A percentile compares a stretch with the other conserved stretches of the same genome.
Evolutionary conservation across 30 jellyfish, hydroid and myxozoan genomes (phyloP).

Genomic region (Euphysa ruthae): DNA sequence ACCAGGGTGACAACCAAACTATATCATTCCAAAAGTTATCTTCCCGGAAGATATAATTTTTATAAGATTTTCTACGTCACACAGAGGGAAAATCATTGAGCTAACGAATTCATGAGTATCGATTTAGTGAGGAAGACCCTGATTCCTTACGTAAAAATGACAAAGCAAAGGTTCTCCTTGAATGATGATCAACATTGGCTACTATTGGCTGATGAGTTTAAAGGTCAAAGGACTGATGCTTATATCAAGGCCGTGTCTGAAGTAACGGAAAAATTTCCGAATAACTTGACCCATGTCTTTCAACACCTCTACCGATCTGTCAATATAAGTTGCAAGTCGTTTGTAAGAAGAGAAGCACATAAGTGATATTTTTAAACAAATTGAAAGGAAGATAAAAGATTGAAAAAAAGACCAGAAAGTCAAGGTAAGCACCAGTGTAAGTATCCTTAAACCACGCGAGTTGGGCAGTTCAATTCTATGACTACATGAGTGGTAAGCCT

Average conservation of each 20-base stretch:
- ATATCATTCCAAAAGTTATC: no score
- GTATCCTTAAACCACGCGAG: background rate
- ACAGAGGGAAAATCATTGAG: slow-evolving; percentile 38
- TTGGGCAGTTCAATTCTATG: no score
- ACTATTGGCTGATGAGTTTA: slow-evolving; percentile 37
- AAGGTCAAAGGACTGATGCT: slow-evolving; percentile 53
- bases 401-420: no score
- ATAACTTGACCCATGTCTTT: slow-evolving; percentile 42
- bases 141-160: slow-evolving; percentile 19
- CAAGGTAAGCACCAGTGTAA: no score
- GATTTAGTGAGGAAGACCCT: no score
- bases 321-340: slow-evolving; percentile 40
- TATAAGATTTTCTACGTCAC: slow-evolving; percentile 59
- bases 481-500: no score
- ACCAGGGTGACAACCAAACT: no score
- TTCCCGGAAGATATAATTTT: no score
- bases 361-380: no score
- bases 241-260: slow-evolving; percentile 22
- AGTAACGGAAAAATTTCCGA: slow-evolving; percentile 39
- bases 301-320: slow-evolving; percentile 42
- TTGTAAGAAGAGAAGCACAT: no score
- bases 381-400: no score
- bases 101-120: no score
- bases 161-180: background rate
- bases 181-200: slow-evolving; percentile 8